Base-by-base conservation (phyloP, 2,113 vertebrate genomes). In the Polyodon spathula region DNA sequence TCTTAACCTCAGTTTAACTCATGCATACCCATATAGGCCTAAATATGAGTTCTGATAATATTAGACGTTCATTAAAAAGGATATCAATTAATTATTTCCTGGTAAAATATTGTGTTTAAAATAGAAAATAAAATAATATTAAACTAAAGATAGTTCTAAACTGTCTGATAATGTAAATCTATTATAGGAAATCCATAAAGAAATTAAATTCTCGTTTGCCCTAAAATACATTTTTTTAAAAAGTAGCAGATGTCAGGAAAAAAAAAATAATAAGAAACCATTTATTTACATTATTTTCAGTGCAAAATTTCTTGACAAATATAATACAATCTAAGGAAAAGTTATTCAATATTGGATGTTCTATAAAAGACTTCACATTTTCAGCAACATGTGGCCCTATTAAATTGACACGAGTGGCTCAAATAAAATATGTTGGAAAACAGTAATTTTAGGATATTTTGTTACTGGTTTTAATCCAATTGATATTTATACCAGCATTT, bases 241-340 rank as follows among this genome's bases (percentile, higher is more conserved):
- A 12, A 50, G 48, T 6, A n/a, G 14, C 6, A 11, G 15, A 50
- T 12, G 12, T 6, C 6, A 50, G 12, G 6, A 61, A 69, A 84
- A 83, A 84, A 83, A 81, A 85, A 89, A 86, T 79, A 69, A 71
- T 88, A 92, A 81, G 82, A 92, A 92, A 92, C 82, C 72, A 90
- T 97, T 95, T 94, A 97, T 97, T 95, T 96, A 96, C 93, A 96
- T 69, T 76, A 79, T 69, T 77, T 83, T 89, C 88, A 90, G 88
- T 90, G 90, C 91, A 91, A 88, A 81, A 77, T 79, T 76, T 82
- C 78, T 79, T 77, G 78, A 78, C 75, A 84, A 80, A 81, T 85
- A 84, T 70, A 58, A 58, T 76, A 84, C 72, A 79, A 68, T 69
- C 66, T 67, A 14, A 46, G 14, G 2, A 46, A 10, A 14, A 67